Evolutionary conservation across 35 echinoderm and acorn worm genomes (phyloP).

Genomic region (Patiria miniata): DNA sequence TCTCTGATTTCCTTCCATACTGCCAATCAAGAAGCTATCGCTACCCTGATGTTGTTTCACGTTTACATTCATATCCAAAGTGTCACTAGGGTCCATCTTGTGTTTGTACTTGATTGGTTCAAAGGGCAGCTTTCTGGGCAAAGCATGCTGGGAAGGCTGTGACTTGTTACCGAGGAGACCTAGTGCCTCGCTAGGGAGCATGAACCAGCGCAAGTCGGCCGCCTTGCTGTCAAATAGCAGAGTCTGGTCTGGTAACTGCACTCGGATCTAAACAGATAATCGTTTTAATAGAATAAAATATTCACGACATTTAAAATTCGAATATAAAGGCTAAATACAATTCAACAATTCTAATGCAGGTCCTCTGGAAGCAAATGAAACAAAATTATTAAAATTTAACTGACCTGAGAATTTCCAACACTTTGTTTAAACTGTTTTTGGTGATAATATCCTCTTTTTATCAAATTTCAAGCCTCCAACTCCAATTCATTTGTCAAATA

Average conservation of each 20-base stretch:
- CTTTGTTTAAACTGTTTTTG: no score
- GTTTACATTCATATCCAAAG: no score
- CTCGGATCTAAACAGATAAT: constrained; percentile 31
- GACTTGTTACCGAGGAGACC: constrained; percentile 29
- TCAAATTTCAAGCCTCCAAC: no score
- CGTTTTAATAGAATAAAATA: constrained; percentile 13
- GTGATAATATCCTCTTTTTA: no score
- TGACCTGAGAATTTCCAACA: no score
- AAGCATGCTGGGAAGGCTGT: not conserved
- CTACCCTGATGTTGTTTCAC: no score
- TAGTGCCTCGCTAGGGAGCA: constrained; percentile 87
- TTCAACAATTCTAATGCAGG: not conserved
- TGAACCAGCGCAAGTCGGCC: constrained; percentile 73
- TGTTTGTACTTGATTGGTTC: constrained; percentile 51
- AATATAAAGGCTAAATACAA: no score
- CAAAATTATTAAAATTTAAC: no score
- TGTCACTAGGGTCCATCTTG: not conserved
- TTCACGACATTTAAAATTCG: not conserved
- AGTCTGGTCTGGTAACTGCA: constrained; percentile 79
- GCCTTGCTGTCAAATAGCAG: constrained; percentile 75
- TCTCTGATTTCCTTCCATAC: no score
- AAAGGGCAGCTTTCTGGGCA: constrained; percentile 47
- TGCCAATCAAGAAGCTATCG: no score
- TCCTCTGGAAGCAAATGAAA: not conserved
- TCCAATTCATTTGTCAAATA: no score